Percentiles rank a stretch among this genome's conserved stretches.
These are phyloP conservation scores for Phaenicophaeus curvirostris DNA, from an alignment of 2,797 vertebrate species.

Conservation along the genomic window DNA sequence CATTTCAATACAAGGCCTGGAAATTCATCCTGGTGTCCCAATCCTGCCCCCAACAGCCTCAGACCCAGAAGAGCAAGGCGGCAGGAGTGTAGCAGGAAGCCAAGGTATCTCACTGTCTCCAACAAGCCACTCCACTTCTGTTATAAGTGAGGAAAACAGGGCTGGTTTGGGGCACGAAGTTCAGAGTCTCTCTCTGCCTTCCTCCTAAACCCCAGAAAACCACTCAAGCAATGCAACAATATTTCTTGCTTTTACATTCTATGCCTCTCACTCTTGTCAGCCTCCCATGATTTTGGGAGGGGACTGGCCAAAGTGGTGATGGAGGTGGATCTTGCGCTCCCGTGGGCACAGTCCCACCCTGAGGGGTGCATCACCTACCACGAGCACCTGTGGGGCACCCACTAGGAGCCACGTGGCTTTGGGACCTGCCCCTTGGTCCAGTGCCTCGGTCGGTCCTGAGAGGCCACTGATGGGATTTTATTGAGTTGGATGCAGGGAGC, in stretches of 20 bases:
- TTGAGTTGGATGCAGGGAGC: not conserved
- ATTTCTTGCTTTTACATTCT: not conserved
- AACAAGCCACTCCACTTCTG: not conserved
- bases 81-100: not conserved
- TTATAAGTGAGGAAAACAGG: not conserved
- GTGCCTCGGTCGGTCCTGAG: fast-evolving
- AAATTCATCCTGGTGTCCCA: not conserved
- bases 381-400: not conserved
- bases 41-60: not conserved
- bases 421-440: fast-evolving
- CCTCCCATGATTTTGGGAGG: fast-evolving
- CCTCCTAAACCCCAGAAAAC: not conserved
- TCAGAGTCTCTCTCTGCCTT: not conserved
- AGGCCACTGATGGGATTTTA: not conserved
- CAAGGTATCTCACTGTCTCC: fast-evolving
- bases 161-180: fast-evolving
- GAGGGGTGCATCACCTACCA: not conserved
- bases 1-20: not conserved
- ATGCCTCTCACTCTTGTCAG: not conserved
- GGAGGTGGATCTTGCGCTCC: not conserved
- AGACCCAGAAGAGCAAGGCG: not conserved
- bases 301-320: not conserved
- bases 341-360: fast-evolving
- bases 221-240: not conserved
- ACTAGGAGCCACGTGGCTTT: fast-evolving